These are phyloP conservation scores for Nyctalus aviator DNA, from an alignment of 2,797 vertebrate genomes.

Conservation along the genomic window DNA sequence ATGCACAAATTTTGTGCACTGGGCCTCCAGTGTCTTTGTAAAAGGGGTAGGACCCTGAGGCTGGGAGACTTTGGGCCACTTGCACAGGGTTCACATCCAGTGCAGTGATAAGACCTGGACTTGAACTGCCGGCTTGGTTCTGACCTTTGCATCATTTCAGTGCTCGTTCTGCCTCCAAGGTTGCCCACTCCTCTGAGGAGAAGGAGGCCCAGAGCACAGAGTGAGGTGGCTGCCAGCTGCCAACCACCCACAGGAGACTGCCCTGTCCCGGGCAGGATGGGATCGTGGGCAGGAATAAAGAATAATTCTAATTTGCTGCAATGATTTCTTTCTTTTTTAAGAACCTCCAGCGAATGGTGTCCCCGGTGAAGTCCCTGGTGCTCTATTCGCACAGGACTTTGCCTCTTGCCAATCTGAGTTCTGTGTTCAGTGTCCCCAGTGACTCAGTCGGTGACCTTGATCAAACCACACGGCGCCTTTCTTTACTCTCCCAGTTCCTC, in stretches of 20 bases:
- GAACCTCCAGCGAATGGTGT: background rate
- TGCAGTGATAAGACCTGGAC: background rate
- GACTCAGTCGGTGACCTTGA: slow-evolving; percentile 30
- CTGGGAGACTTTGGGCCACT: background rate
- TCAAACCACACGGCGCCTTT: slow-evolving; percentile 9
- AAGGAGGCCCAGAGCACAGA: background rate
- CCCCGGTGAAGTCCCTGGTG: fast-evolving
- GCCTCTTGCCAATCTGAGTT: fast-evolving
- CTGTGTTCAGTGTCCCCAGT: background rate
- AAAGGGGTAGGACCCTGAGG: background rate
- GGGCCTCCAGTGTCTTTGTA: background rate
- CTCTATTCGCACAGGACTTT: background rate
- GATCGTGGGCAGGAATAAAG: background rate
- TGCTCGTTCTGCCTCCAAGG: background rate
- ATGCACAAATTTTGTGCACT: too few relatives aligned
- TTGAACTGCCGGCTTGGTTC: background rate
- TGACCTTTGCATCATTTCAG: background rate
- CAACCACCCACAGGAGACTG: fast-evolving
- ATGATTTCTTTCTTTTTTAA: background rate
- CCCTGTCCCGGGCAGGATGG: fast-evolving
- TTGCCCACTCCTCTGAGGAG: background rate
- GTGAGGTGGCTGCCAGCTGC: fast-evolving
- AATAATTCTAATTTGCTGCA: background rate
- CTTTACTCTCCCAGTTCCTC: slow-evolving; percentile 67
- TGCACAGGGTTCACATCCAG: background rate